Evolutionary conservation across 1,140 invertebrate species (phyloP), one percentile per base, ranked within the genome.

Genomic region (Scaptomyza hsui): DNA sequence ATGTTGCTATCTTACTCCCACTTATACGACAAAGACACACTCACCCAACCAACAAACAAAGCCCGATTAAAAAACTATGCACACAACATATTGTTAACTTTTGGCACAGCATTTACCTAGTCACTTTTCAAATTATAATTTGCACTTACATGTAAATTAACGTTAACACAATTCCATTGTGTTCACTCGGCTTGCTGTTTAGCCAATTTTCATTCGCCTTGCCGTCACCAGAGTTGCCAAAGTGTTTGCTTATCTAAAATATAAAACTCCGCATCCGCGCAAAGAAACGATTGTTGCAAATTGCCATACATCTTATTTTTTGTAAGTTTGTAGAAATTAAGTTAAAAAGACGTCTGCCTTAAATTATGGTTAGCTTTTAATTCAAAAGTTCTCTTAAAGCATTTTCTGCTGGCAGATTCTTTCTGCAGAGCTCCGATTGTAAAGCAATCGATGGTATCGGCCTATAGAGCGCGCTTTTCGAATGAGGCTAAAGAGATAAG

Each of bases 101-200:
- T 44, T 37, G 13, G n/a, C 52, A 49, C 61, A 37, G 52, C 29
- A 26, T 32, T 42, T 12, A 24, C 39, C 45, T 26, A 26, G 6
- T 32, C 16, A n/a, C 15, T n/a, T 45, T 0, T 39, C 29, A 39
- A 35, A 1, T 4, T 37, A 1, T 13, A 5, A 26, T 57, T 71
- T 71, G 57, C 1, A 71, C 68, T 71, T 59, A 71, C 68, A 71
- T 71, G 44, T 71, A 45, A 52, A 37, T 52, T 57, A 71, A 57
- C 49, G 61, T 71, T 71, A 71, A 71, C 68, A 71, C 61, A 71
- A 71, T 71, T 71, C 61, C 61, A 71, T 71, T 51, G 68, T 71
- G 68, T 65, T 71, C 37, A 51, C 52, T 57, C 62, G 68, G 68
- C 68, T 64, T 64, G 68, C 68, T 71, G 52, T 71, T 64, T 65